Conservation (phyloP, 2,888 invertebrate species). For the Mythimna vitellina region DNA sequence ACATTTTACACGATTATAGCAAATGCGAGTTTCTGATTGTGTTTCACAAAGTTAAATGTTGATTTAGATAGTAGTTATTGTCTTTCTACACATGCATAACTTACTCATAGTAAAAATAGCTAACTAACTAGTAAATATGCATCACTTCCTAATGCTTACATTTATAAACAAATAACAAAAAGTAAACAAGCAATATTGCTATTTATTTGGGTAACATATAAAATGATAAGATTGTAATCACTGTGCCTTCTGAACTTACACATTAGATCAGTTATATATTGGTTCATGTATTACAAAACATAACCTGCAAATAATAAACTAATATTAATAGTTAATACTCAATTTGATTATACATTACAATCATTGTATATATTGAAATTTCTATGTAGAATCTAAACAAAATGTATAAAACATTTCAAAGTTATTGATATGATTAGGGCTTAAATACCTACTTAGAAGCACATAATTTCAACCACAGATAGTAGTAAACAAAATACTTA, state of each 20-base stretch:
- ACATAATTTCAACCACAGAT: not conserved
- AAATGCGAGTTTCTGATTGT: slow-evolving; percentile 31
- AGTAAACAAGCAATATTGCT: slow-evolving; percentile 27
- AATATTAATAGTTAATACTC: not conserved
- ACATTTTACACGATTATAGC: slow-evolving; percentile 55
- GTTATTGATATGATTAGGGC: not conserved
- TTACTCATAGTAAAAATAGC: not conserved
- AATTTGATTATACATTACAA: not conserved
- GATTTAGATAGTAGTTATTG: slow-evolving; percentile 16
- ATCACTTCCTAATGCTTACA: slow-evolving; percentile 3
- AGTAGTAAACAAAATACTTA: not conserved
- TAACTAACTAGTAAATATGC: not conserved
- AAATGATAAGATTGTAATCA: not conserved
- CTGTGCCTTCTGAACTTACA: not conserved
- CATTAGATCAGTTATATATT: not conserved
- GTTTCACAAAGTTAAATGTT: slow-evolving; percentile 11
- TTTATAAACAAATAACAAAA: slow-evolving; percentile 15
- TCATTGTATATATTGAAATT: not conserved
- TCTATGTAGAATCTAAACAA: not conserved
- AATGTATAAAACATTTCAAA: slow-evolving; percentile 1
- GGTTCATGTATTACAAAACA: not conserved
- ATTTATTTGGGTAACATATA: slow-evolving; percentile 3
- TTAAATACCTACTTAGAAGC: slow-evolving; percentile 19
- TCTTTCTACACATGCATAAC: not conserved
- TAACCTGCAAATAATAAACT: not conserved